Percentiles rank a stretch among this genome's conserved stretches.
Evolutionary conservation across 2,888 invertebrate genomes (phyloP).

Genomic region (Myopa tessellatipennis): DNA sequence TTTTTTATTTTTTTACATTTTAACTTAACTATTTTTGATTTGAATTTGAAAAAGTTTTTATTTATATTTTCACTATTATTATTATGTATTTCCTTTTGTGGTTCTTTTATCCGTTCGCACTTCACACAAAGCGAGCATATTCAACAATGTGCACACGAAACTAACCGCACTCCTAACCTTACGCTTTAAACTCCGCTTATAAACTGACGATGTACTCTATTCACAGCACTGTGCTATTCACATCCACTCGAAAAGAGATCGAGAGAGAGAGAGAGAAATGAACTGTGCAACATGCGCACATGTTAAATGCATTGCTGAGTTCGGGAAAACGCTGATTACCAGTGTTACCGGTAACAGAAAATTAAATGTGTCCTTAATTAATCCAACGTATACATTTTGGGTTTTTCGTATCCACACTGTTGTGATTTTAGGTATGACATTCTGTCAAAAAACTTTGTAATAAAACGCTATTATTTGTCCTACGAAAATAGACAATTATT

Average conservation of each 20-base stretch:
- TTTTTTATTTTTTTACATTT: not conserved
- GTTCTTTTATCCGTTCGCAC: not conserved
- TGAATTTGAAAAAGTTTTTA: not conserved
- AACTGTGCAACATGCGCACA: not conserved
- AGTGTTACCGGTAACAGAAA: too few species aligned
- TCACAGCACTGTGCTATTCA: conserved; percentile 9
- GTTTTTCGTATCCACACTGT: too few species aligned
- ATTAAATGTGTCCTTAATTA: too few species aligned
- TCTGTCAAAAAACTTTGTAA: too few species aligned
- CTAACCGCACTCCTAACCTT: not conserved
- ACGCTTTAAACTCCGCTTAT: conserved; percentile 29
- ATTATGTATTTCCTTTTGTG: not conserved
- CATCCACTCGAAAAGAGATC: not conserved
- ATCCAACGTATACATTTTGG: too few species aligned
- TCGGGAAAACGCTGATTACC: not conserved
- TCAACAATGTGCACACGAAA: not conserved
- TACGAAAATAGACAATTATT: too few species aligned
- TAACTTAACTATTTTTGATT: not conserved
- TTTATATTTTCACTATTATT: not conserved
- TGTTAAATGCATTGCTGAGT: not conserved
- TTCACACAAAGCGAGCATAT: not conserved
- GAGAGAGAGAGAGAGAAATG: not conserved
- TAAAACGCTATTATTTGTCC: too few species aligned
- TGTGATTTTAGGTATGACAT: too few species aligned
- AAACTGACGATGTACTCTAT: conserved; percentile 16